Evolutionary conservation across 1,140 invertebrate species (phyloP).

Genomic region (Atta colombica): DNA sequence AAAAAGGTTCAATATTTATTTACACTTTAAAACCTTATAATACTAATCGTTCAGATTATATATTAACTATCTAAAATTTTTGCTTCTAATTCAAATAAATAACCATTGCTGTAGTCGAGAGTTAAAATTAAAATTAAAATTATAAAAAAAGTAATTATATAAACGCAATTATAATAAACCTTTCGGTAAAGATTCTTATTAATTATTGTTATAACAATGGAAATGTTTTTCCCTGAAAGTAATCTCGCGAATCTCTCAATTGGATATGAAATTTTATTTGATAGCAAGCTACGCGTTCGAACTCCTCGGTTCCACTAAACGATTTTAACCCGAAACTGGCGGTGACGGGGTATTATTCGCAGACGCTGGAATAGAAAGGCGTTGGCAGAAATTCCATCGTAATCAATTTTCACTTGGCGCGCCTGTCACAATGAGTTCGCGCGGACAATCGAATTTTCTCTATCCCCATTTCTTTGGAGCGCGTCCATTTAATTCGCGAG

Average conservation of each 20-base stretch:
- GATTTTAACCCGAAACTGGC: constrained; percentile 16
- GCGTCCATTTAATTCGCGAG: constrained; percentile 2
- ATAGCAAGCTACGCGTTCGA: not conserved
- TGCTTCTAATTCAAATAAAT: too few species aligned
- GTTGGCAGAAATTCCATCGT: constrained; percentile 52
- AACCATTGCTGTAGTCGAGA: too few species aligned
- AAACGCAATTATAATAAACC: too few species aligned
- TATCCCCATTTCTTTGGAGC: constrained; percentile 62
- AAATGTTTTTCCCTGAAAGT: not conserved
- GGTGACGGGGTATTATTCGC: constrained; percentile 25
- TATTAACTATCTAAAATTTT: too few species aligned
- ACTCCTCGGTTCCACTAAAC: not conserved
- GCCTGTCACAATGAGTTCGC: constrained; percentile 73
- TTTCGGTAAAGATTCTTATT: not conserved
- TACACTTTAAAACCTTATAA: too few species aligned
- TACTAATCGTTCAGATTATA: too few species aligned
- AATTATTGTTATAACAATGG: not conserved
- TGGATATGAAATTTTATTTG: not conserved
- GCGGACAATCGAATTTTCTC: constrained; percentile 77
- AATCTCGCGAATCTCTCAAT: constrained; percentile 2
- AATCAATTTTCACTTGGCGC: constrained; percentile 60
- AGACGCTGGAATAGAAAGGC: constrained; percentile 49
- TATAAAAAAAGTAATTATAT: not conserved
- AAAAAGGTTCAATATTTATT: too few species aligned
- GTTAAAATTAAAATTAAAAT: not conserved